These are phyloP conservation scores for Carcina quercana DNA, from an alignment of 2,888 invertebrate species.

Conservation along the genomic window DNA sequence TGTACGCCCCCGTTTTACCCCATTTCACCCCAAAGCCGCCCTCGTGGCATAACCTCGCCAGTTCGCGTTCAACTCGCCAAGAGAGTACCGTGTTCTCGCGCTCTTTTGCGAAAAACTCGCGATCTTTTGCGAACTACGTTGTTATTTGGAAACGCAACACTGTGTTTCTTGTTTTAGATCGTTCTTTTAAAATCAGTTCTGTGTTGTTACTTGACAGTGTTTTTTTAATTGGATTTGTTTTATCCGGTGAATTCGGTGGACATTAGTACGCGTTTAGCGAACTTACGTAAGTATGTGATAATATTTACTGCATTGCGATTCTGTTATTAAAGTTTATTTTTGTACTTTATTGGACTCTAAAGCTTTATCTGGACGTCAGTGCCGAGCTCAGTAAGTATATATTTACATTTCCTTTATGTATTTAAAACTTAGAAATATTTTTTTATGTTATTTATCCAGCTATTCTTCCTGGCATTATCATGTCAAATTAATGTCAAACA, in stretches of 20 bases:
- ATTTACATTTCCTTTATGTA: too few relatives aligned
- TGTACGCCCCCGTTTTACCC: conserved; percentile 37
- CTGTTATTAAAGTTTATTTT: too few relatives aligned
- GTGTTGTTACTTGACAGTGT: conserved; percentile 30
- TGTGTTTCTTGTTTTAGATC: conserved; percentile 26
- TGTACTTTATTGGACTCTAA: too few relatives aligned
- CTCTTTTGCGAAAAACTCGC: conserved; percentile 30
- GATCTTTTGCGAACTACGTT: conserved; percentile 50
- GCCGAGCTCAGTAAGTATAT: too few relatives aligned
- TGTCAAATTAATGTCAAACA: too few relatives aligned
- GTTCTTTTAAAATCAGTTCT: conserved; percentile 19
- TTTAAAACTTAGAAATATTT: too few relatives aligned
- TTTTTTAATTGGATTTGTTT: conserved; percentile 27
- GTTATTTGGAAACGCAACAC: conserved; percentile 43
- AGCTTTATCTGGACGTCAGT: too few relatives aligned
- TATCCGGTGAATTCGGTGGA: conserved; percentile 23
- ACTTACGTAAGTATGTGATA: conserved; percentile 59
- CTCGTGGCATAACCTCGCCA: conserved; percentile 31
- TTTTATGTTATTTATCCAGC: too few relatives aligned
- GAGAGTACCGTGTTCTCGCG: conserved; percentile 26
- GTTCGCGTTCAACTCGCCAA: conserved; percentile 39
- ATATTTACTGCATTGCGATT: conserved; percentile 65
- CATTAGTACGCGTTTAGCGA: conserved; percentile 24
- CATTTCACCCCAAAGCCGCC: conserved; percentile 36
- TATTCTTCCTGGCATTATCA: too few relatives aligned